Evolutionary conservation across 2,113 vertebrate species (phyloP).

Genomic region (Ciconia boyciana): DNA sequence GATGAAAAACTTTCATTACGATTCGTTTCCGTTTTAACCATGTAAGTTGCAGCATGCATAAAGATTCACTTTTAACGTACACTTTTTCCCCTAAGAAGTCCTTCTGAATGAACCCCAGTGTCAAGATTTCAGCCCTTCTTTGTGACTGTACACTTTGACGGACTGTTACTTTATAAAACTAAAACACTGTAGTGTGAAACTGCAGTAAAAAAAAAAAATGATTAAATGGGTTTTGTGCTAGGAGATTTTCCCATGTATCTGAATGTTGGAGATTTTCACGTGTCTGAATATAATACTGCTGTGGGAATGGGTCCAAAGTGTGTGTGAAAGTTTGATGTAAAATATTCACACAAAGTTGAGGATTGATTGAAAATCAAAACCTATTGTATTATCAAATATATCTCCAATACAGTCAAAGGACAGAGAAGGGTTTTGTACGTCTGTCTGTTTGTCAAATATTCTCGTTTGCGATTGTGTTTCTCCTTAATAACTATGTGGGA

Average conservation of each 20-base stretch:
- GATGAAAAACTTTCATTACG: neutral
- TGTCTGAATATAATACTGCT: neutral
- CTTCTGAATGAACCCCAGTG: neutral
- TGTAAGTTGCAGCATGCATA: neutral
- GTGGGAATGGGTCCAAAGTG: neutral
- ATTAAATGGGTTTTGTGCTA: neutral
- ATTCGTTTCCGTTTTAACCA: neutral
- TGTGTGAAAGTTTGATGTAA: neutral
- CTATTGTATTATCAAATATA: neutral
- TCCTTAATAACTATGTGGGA: neutral
- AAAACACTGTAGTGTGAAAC: neutral
- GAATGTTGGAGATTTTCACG: neutral
- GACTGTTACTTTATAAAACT: neutral
- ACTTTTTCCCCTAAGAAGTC: neutral
- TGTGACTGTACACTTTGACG: neutral
- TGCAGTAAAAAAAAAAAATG: neutral
- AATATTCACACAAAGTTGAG: neutral
- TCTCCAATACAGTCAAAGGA: neutral
- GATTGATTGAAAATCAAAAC: constrained; percentile 28
- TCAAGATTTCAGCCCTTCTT: neutral
- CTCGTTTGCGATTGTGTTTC: neutral
- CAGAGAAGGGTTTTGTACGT: neutral
- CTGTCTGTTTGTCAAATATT: neutral
- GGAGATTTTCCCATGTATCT: neutral
- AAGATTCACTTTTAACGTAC: neutral